phyloP scores from a whole-genome alignment of 2,888 invertebrate genomes.

The Beris morrisii region DNA sequence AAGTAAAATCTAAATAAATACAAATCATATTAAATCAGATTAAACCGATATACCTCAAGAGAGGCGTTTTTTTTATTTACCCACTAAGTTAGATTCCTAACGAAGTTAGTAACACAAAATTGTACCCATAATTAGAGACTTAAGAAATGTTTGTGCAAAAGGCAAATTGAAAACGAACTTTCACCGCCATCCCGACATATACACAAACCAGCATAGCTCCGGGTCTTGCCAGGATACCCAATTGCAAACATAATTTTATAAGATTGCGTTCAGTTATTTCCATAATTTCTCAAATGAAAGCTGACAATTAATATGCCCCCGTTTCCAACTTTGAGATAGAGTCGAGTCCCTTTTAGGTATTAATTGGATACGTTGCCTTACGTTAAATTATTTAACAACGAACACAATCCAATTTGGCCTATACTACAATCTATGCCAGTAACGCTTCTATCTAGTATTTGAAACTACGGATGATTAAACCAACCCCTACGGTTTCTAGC shows the following conservation, averaged over 20 bases:
- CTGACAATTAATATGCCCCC: conserved; percentile 30
- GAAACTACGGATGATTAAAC: conserved; percentile 17
- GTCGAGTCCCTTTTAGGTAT: conserved; percentile 20
- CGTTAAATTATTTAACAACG: conserved; percentile 4
- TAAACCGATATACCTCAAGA: no score
- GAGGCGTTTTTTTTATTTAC: no score
- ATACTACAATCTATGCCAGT: no score
- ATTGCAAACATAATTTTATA: conserved; percentile 16
- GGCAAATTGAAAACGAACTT: neutral
- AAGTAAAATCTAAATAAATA: no score
- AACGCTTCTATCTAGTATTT: no score
- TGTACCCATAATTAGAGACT: conserved; percentile 21
- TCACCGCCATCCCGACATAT: neutral
- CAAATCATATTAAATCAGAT: no score
- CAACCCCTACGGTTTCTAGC: conserved; percentile 13
- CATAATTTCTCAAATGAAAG: conserved; percentile 29
- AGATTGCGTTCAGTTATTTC: conserved; percentile 16
- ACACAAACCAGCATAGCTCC: neutral
- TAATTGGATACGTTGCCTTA: conserved; percentile 27
- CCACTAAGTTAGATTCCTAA: conserved; percentile 8
- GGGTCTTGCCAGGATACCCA: neutral
- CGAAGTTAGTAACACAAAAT: conserved; percentile 21
- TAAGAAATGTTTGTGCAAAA: neutral
- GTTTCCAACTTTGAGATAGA: conserved; percentile 24
- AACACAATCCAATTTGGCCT: conserved; percentile 5